Evolutionary conservation across 2,113 vertebrate genomes (phyloP), one percentile per base, ranked within the genome.

Genomic region (Caracal caracal): DNA sequence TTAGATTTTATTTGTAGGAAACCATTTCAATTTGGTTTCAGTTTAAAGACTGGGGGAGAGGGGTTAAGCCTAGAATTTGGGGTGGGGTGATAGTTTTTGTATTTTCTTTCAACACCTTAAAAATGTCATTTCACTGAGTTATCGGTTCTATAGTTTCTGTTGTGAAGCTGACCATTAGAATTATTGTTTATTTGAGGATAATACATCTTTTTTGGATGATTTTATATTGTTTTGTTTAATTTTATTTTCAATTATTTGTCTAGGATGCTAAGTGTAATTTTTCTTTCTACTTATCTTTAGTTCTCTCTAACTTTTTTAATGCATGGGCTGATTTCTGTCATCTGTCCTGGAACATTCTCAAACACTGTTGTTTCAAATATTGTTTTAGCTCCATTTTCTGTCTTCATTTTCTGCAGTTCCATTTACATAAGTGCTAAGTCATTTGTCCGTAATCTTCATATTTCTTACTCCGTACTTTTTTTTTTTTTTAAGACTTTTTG

Each of bases 31-130:
- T 70, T 90, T 75, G 5, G n/a, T 68, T 87, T 76, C 35, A 79
- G 51, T 6, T 51, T 82, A 90, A 80, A 3, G 28, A 33, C 26
- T 53, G 40, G 37, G 40, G 24, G 40, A n/a, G 71, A 13, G 24
- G 40, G 56, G 20, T 22, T 59, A 59, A 59, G 56, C 20, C 20
- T 59, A 24, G 20, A 22, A 59, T 40, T 56, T 68, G 73, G 40
- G 13, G 43, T 40, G 13, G 40, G 37, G 37, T 63, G 24, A 28
- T 12, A 82, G 40, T 75, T 61, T 95, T 56, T 37, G n/a, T 49
- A 47, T 70, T 91, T 94, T 76, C n/a, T 84, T 88, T 95, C 33
- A 83, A 4, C 7, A 78, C 26, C 26, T 92, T 73, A 88, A 66
- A 83, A 79, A 76, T 75, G 56, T 26, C 26, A 65, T 94, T 70